These are phyloP conservation scores for Acanthurus lineatus DNA, from an alignment of 2,797 vertebrate genomes.

Conservation along the genomic window DNA sequence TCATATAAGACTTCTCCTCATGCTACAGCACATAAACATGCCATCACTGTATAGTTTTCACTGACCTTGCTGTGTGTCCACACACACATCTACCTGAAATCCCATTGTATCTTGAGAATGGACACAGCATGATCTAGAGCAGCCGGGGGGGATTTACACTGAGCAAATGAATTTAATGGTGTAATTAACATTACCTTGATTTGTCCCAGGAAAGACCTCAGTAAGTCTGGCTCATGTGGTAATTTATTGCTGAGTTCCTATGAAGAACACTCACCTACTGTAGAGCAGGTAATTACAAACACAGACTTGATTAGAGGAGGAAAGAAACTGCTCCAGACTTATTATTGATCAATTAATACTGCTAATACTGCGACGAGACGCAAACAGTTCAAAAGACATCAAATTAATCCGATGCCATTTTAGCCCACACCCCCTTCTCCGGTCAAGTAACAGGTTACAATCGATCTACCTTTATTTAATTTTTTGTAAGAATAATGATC, in stretches of 20 bases:
- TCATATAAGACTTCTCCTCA: neutral
- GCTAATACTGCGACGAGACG: constrained; percentile 14
- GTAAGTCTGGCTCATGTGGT: constrained; percentile 52
- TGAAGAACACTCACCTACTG: constrained; percentile 66
- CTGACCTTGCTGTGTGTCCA: constrained; percentile 54
- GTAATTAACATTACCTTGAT: constrained; percentile 80
- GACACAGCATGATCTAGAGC: constrained; percentile 56
- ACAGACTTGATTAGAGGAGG: constrained; percentile 72
- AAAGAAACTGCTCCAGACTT: constrained; percentile 45
- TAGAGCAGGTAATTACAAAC: constrained; percentile 71
- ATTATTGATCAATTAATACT: constrained; percentile 68
- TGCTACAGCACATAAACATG: constrained; percentile 55
- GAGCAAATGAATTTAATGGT: constrained; percentile 74
- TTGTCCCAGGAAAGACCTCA: constrained; percentile 72
- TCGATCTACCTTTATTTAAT: neutral
- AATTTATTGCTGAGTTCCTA: constrained; percentile 67
- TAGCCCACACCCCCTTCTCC: neutral
- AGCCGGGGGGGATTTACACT: constrained; percentile 71
- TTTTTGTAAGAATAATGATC: neutral
- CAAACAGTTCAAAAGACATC: neutral
- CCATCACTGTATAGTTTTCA: constrained; percentile 52
- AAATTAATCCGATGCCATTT: constrained; percentile 9
- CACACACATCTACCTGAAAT: constrained; percentile 53
- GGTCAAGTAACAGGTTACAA: neutral
- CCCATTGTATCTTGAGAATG: constrained; percentile 65